A percentile compares a stretch with the other conserved stretches of the same genome.
Evolutionary conservation across 2,888 invertebrate genomes (phyloP).

Genomic region (Xestia rhomboidea): DNA sequence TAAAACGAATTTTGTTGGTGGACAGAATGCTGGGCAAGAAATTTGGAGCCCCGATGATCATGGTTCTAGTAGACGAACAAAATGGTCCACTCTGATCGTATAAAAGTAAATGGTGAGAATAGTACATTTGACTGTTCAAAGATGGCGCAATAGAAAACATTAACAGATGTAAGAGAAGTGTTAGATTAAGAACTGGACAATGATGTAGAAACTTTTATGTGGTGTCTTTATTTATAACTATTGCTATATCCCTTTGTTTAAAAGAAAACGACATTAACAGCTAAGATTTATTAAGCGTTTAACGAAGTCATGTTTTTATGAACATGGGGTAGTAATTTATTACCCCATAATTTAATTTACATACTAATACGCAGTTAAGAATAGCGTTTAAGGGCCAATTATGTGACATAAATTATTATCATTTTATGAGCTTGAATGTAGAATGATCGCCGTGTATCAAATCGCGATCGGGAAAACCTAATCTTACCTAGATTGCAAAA

Average conservation of each 20-base stretch:
- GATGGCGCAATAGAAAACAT: neutral
- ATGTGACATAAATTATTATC: constrained; percentile 35
- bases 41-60: too few species aligned
- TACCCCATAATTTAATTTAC: constrained; percentile 42
- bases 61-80: neutral
- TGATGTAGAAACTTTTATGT: neutral
- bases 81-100: neutral
- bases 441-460: constrained; percentile 1
- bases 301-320: constrained; percentile 28
- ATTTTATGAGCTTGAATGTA: constrained; percentile 24
- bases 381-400: constrained; percentile 42
- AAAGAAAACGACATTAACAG: constrained; percentile 8
- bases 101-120: neutral
- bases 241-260: neutral
- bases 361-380: constrained; percentile 42
- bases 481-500: neutral
- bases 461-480: neutral
- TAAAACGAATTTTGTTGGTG: neutral
- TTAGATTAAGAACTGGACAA: neutral
- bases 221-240: neutral
- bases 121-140: neutral
- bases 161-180: neutral
- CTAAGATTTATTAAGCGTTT: constrained; percentile 25
- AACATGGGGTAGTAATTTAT: constrained; percentile 38
- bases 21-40: neutral